phyloP scores from a whole-genome alignment of 1,140 invertebrate species.

The Aporrectodea caliginosa region DNA sequence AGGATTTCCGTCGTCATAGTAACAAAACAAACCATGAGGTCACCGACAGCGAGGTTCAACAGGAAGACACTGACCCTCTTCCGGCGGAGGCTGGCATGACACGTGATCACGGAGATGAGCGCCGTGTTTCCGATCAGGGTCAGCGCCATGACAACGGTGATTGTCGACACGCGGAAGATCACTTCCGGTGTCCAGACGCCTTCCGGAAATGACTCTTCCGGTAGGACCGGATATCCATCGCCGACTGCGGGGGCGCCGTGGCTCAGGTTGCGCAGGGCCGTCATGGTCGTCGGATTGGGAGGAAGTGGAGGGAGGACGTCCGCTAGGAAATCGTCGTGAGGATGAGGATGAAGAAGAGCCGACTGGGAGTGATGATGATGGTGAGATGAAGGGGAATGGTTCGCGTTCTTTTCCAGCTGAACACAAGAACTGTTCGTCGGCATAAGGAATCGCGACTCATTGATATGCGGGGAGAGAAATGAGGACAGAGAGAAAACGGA shows the following conservation, averaged over 20 bases:
- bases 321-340: not conserved
- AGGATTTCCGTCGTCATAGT: slow-evolving; percentile 58
- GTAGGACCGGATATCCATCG: not conserved
- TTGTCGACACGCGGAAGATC: slow-evolving; percentile 17
- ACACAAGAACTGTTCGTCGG: not conserved
- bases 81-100: slow-evolving; percentile 39
- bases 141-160: slow-evolving; percentile 28
- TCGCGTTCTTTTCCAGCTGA: not conserved
- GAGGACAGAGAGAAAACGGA: not conserved
- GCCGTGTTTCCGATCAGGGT: slow-evolving; percentile 44
- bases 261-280: too few species aligned
- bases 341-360: not conserved
- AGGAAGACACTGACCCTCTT: slow-evolving; percentile 42
- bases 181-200: not conserved
- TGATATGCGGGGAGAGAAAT: not conserved
- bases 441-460: not conserved
- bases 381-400: too few species aligned
- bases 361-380: too few species aligned
- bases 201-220: not conserved
- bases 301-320: not conserved
- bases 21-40: slow-evolving; percentile 55
- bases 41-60: slow-evolving; percentile 47
- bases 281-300: too few species aligned
- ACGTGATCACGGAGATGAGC: slow-evolving; percentile 40
- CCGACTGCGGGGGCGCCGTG: not conserved